These are phyloP conservation scores for Chiroxiphia lanceolata DNA, from an alignment of 2,797 vertebrate species.

Conservation along the genomic window DNA sequence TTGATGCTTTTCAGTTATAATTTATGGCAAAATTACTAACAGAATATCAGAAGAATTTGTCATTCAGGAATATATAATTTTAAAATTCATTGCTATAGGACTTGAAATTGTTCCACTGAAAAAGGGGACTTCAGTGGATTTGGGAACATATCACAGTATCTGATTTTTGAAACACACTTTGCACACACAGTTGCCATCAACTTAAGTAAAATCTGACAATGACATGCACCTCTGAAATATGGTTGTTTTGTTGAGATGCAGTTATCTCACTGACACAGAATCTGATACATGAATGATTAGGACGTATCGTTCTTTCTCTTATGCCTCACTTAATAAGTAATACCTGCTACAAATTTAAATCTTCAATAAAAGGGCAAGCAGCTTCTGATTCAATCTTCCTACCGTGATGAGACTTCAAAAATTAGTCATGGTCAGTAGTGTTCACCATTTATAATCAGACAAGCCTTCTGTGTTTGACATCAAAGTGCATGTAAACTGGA, in stretches of 20 bases:
- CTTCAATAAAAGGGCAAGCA: background rate
- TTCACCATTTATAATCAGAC: background rate
- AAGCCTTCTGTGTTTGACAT: background rate
- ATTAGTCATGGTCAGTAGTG: background rate
- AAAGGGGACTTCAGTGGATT: background rate
- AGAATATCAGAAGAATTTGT: background rate
- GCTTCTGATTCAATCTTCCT: background rate
- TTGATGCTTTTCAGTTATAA: background rate
- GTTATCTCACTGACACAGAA: background rate
- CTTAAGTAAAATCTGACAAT: background rate
- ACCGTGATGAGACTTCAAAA: background rate
- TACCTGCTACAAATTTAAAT: background rate
- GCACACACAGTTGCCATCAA: background rate
- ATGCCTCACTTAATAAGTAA: background rate
- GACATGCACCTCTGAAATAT: background rate
- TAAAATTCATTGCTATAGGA: background rate
- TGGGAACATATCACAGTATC: background rate
- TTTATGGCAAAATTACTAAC: background rate
- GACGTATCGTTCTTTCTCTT: background rate
- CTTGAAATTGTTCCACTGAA: background rate
- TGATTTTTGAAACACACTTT: background rate
- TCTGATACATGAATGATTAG: background rate
- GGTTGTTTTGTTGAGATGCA: background rate
- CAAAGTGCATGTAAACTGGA: background rate
- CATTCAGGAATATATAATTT: background rate